Evolutionary conservation across 2,888 invertebrate genomes (phyloP), one percentile per base, ranked within the genome.

Genomic region (Yponomeuta malinellus): DNA sequence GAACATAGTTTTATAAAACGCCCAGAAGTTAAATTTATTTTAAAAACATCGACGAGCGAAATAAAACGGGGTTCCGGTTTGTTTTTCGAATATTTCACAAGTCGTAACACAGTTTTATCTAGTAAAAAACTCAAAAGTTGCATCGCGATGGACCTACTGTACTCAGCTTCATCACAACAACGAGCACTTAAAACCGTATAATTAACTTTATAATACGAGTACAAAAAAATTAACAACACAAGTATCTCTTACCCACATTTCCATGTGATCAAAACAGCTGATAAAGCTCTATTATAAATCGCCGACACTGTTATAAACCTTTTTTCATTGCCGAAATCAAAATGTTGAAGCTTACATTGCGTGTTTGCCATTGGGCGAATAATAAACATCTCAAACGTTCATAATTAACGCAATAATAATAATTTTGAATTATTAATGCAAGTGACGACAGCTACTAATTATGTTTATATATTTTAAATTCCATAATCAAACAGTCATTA

Each of bases 281-380:
- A 83, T 83, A 77, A 77, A 71, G 72, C 73, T 76, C 76, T 78
- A 76, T 81, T 79, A 80, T 82, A 80, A 80, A 79, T 79, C 74
- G 78, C 78, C 77, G 78, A 78, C 79, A 78, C 73, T 75, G 76
- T 78, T 79, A 76, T 77, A 77, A 77, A 74, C 74, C 71, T 74
- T 73, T 75, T 78, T 77, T 78, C 77, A 73, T 74, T 73, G 72
- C 73, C 76, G 71, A 73, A 73, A 74, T 76, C 75, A 73, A 74
- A 80, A 77, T 72, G 68, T 74, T 74, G 71, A 43, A 73, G 48
- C 73, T 70, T 71, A 75, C 73, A 76, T 73, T 75, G 74, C 72
- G 70, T 74, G 73, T 77, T 78, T 72, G 73, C 72, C 71, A 74
- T 74, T 74, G 74, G 71, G 67, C 71, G 59, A 64, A 31, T 29